Evolutionary conservation across 2,797 vertebrate genomes (phyloP).

Genomic region (Lates japonicus): DNA sequence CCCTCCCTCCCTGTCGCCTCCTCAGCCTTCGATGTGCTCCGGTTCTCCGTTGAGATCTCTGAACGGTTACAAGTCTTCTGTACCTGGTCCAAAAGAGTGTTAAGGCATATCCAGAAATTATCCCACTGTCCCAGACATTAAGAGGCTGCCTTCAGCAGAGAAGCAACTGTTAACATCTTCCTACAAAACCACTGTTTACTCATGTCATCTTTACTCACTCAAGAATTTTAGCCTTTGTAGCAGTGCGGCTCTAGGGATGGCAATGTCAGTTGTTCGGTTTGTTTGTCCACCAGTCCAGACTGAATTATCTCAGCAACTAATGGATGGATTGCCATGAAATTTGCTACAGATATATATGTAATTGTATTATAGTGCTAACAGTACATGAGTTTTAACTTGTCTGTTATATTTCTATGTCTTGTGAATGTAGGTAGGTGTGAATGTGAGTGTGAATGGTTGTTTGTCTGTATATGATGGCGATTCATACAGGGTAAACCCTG

Average conservation of each 20-base stretch:
- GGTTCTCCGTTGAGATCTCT: conserved; percentile 66
- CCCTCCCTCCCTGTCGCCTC: conserved; percentile 54
- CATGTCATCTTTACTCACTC: neutral
- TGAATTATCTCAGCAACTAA: neutral
- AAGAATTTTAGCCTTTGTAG: neutral
- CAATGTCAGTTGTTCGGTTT: too few species aligned
- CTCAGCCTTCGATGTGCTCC: conserved; percentile 60
- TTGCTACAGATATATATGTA: too few species aligned
- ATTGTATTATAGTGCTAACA: too few species aligned
- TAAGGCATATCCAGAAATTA: conserved; percentile 13
- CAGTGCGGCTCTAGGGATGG: too few species aligned
- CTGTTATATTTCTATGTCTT: too few species aligned
- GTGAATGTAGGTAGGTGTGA: too few species aligned
- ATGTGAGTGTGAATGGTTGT: too few species aligned
- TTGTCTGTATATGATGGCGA: too few species aligned
- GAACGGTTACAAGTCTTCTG: conserved; percentile 64
- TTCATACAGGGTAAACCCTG: too few species aligned
- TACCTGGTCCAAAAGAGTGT: conserved; percentile 56
- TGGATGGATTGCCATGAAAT: too few species aligned
- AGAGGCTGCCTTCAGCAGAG: neutral
- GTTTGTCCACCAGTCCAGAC: neutral
- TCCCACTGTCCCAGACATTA: conserved; percentile 10
- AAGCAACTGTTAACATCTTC: neutral
- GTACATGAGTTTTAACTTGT: too few species aligned
- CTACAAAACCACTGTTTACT: conserved; percentile 47